Conservation (phyloP, 2,888 invertebrate genomes). For the Euplexia lucipara region DNA sequence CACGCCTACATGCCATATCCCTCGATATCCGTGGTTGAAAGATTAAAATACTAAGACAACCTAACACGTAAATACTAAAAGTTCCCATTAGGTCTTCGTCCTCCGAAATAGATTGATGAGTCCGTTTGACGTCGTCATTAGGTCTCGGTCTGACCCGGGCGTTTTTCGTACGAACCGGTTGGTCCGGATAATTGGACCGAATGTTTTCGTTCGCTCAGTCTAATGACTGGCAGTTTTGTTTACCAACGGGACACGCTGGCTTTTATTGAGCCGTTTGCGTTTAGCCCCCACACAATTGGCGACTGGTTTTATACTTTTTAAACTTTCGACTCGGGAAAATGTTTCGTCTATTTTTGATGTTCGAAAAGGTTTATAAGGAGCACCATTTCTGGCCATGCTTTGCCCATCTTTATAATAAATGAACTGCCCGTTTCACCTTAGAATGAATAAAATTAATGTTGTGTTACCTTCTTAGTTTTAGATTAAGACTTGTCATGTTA, state of each 20-base stretch:
- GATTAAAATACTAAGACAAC: conserved; percentile 11
- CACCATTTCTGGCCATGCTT: no score
- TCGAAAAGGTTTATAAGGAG: conserved; percentile 1
- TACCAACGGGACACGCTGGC: conserved; percentile 84
- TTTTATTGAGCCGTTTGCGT: conserved; percentile 87
- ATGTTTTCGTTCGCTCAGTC: conserved; percentile 85
- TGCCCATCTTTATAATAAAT: no score
- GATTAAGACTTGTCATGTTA: no score
- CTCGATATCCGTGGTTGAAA: no score
- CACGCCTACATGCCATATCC: no score
- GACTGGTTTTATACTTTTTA: conserved; percentile 76
- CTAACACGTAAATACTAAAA: conserved; percentile 39
- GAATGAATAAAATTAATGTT: no score
- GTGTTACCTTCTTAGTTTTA: no score
- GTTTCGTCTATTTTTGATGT: conserved; percentile 47
- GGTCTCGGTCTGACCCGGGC: conserved; percentile 78
- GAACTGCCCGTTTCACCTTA: no score
- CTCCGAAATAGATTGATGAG: conserved; percentile 86
- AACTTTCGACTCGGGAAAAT: conserved; percentile 61
- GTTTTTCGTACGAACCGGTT: conserved; percentile 79
- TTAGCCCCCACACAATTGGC: conserved; percentile 77
- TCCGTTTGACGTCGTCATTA: conserved; percentile 87
- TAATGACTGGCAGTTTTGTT: conserved; percentile 90
- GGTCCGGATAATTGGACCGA: conserved; percentile 86
- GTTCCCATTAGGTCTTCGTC: conserved; percentile 67